Conservation (phyloP, 2,113 vertebrate genomes). For the Pituophis catenifer region DNA sequence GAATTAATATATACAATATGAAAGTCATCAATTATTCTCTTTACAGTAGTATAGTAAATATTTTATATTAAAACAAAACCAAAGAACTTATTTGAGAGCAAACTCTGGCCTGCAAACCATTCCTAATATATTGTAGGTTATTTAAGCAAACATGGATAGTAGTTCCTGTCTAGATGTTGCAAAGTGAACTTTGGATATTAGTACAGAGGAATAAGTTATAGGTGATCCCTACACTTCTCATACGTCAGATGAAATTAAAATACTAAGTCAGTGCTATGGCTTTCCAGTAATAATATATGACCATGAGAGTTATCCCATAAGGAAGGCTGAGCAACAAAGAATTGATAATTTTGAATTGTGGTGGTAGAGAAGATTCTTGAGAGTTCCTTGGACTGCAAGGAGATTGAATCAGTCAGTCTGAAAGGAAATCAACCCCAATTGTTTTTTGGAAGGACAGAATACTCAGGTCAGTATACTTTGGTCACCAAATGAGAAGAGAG, state of each 20-base stretch:
- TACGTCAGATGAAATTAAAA: conserved; percentile 18
- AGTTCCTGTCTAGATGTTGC: background rate
- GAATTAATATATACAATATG: background rate
- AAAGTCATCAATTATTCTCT: background rate
- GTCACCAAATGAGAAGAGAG: background rate
- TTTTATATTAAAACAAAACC: background rate
- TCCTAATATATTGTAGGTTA: background rate
- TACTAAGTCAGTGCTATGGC: background rate
- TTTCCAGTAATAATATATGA: background rate
- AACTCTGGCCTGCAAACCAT: background rate
- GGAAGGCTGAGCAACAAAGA: background rate
- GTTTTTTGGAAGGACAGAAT: background rate
- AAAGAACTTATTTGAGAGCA: background rate
- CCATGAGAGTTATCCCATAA: background rate
- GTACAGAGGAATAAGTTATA: background rate
- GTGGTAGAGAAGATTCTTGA: background rate
- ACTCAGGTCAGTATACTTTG: too few relatives aligned
- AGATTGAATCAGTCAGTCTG: background rate
- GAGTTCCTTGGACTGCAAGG: background rate
- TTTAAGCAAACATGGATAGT: too few relatives aligned
- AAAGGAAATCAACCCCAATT: background rate
- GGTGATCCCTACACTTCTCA: background rate
- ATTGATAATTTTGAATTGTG: background rate
- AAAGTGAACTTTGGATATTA: background rate
- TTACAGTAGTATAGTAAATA: background rate